phyloP scores from a whole-genome alignment of 2,113 vertebrate genomes.

The Ia io region DNA sequence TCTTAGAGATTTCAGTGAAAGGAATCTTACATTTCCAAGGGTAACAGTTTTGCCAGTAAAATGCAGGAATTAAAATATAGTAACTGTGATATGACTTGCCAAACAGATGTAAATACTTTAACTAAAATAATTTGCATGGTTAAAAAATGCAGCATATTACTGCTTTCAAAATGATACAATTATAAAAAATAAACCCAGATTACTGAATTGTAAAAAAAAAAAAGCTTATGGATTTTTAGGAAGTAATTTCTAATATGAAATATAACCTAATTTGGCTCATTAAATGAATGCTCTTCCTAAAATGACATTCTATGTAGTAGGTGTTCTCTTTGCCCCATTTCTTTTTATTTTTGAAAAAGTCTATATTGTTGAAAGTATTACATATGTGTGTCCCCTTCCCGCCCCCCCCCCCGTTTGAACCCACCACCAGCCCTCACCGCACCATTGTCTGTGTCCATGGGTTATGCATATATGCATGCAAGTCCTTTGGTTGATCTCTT shows the following conservation, averaged over 20 bases:
- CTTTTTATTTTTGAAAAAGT: too few relatives aligned
- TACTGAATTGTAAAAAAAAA: neutral
- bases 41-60: constrained; percentile 48
- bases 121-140: constrained; percentile 22
- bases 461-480: too few relatives aligned
- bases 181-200: constrained; percentile 42
- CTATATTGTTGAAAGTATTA: too few relatives aligned
- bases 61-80: constrained; percentile 39
- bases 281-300: neutral
- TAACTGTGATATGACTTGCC: constrained; percentile 11
- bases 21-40: constrained; percentile 18
- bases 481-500: too few relatives aligned
- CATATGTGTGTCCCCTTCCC: too few relatives aligned
- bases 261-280: neutral
- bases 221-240: neutral
- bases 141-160: neutral
- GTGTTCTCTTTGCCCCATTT: neutral
- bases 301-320: neutral
- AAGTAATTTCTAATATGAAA: constrained; percentile 1
- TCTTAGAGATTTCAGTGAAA: constrained; percentile 44
- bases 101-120: constrained; percentile 32
- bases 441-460: too few relatives aligned
- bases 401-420: too few relatives aligned
- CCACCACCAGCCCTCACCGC: too few relatives aligned
- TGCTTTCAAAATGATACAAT: constrained; percentile 36